phyloP scores from a whole-genome alignment of 2,888 invertebrate genomes.

The Drosophila prolongata region DNA sequence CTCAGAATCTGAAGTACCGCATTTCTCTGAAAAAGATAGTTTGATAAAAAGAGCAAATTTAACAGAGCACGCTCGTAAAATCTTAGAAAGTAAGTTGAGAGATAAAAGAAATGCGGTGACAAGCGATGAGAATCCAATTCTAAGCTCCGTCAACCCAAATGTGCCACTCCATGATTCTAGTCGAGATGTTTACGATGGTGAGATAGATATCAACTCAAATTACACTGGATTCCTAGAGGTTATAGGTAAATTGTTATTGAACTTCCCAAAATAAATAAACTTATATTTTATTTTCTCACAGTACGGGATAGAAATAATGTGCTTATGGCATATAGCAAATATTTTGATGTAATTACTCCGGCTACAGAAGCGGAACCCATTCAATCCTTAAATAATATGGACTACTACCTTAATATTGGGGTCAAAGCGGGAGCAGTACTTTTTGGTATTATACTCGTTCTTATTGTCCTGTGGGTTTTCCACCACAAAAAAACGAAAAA shows the following conservation, averaged over 20 bases:
- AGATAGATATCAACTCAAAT: constrained; percentile 90
- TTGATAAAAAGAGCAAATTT: constrained; percentile 76
- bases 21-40: constrained; percentile 72
- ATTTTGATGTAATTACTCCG: constrained; percentile 90
- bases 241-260: constrained; percentile 87
- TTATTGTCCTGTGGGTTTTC: constrained; percentile 88
- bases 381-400: constrained; percentile 83
- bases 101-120: constrained; percentile 75
- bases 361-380: constrained; percentile 86
- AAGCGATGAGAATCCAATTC: constrained; percentile 51
- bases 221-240: constrained; percentile 95
- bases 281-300: constrained; percentile 31
- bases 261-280: neutral
- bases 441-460: constrained; percentile 87
- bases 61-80: constrained; percentile 80
- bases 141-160: constrained; percentile 19
- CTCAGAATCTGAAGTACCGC: constrained; percentile 35
- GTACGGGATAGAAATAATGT: constrained; percentile 82
- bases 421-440: constrained; percentile 89
- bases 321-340: constrained; percentile 90
- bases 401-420: constrained; percentile 86
- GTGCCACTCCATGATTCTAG: constrained; percentile 13
- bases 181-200: constrained; percentile 88
- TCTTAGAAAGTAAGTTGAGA: constrained; percentile 70
- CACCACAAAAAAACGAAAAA: constrained; percentile 88